These are phyloP conservation scores for Helleia helle DNA, from an alignment of 2,888 invertebrate genomes.

Conservation along the genomic window DNA sequence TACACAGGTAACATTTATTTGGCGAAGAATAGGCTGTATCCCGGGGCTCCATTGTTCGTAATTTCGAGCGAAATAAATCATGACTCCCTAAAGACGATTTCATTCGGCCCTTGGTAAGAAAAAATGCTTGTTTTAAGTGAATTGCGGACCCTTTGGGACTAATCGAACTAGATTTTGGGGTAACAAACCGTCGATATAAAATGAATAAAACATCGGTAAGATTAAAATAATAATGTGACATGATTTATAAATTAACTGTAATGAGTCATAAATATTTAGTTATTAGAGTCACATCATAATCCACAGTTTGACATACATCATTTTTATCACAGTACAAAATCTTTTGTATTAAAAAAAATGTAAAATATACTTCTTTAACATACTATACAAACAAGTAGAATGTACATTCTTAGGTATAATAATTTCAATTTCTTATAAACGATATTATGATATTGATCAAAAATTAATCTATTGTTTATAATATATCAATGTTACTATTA, in stretches of 20 bases:
- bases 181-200: conserved; percentile 16
- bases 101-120: conserved; percentile 30
- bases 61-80: conserved; percentile 26
- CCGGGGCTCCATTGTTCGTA: conserved; percentile 8
- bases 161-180: conserved; percentile 40
- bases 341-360: too few relatives aligned
- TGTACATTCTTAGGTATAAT: too few relatives aligned
- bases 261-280: too few relatives aligned
- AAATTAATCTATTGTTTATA: background rate
- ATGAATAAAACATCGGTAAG: background rate
- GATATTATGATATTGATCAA: too few relatives aligned
- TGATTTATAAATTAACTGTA: background rate
- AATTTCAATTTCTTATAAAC: background rate
- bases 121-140: conserved; percentile 45
- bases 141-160: conserved; percentile 41
- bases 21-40: conserved; percentile 11
- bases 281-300: too few relatives aligned
- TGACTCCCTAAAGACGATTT: conserved; percentile 28
- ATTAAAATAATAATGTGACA: background rate
- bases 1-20: conserved; percentile 5
- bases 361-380: too few relatives aligned
- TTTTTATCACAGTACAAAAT: too few relatives aligned
- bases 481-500: conserved; percentile 11
- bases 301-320: too few relatives aligned
- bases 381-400: too few relatives aligned